A percentile compares a stretch with the other conserved stretches of the same genome.
Evolutionary conservation across 2,888 invertebrate genomes (phyloP).

Genomic region (Tortricodes alternella): DNA sequence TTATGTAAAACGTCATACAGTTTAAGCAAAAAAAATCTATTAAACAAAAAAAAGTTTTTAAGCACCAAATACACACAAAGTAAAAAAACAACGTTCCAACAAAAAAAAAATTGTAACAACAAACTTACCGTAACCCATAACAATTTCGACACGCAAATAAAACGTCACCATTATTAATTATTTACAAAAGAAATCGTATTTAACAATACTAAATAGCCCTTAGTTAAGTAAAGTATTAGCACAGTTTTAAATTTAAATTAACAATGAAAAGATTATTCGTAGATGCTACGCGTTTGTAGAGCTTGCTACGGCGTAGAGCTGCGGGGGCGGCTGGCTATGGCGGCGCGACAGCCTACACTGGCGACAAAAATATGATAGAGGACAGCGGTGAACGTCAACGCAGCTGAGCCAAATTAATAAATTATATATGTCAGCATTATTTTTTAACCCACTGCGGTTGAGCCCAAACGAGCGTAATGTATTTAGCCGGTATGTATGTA

Average conservation of each 20-base stretch:
- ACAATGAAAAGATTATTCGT: background rate
- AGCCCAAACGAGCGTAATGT: too few relatives aligned
- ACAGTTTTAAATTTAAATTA: background rate
- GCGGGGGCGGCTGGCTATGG: slow-evolving; percentile 52
- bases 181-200: background rate
- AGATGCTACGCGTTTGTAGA: slow-evolving; percentile 37
- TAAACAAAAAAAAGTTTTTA: background rate
- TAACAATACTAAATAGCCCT: too few relatives aligned
- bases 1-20: too few relatives aligned
- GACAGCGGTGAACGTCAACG: slow-evolving; percentile 1
- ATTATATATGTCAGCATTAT: background rate
- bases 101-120: too few relatives aligned
- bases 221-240: too few relatives aligned
- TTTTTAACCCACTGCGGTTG: too few relatives aligned
- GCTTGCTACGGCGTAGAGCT: slow-evolving; percentile 49
- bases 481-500: too few relatives aligned
- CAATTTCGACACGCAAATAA: background rate
- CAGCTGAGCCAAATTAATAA: background rate
- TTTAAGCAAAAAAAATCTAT: too few relatives aligned
- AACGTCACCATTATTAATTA: slow-evolving; percentile 19
- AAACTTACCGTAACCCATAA: slow-evolving; percentile 10
- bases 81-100: too few relatives aligned
- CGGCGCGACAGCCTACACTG: slow-evolving; percentile 43
- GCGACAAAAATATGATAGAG: slow-evolving; percentile 6
- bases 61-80: background rate